Conservation (phyloP, 2,113 vertebrate genomes). For the Dipodomys spectabilis region DNA sequence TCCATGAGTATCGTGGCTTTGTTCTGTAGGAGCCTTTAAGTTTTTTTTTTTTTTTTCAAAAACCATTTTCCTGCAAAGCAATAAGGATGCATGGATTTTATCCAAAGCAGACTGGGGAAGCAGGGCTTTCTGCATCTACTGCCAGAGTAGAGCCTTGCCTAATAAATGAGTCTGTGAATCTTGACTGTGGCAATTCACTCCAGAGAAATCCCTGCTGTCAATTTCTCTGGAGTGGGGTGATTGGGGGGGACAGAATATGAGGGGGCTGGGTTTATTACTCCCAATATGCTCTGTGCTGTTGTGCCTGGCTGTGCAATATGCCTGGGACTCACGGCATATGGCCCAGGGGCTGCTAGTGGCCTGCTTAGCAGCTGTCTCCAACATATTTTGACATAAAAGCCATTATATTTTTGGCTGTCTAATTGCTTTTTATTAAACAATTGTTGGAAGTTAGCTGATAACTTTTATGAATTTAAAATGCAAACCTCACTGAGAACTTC, state of each 20-base stretch:
- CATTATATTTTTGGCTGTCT: constrained; percentile 82
- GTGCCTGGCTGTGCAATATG: constrained; percentile 79
- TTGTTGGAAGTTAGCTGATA: constrained; percentile 78
- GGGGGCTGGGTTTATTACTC: constrained; percentile 77
- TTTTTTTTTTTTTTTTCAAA: background rate
- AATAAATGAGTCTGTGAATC: constrained; percentile 76
- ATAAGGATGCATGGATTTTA: constrained; percentile 69
- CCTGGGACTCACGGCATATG: constrained; percentile 84
- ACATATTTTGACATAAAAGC: constrained; percentile 82
- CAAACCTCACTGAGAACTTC: constrained; percentile 75
- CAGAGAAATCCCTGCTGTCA: constrained; percentile 76
- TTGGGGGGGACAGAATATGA: constrained; percentile 31
- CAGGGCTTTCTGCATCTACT: constrained; percentile 34
- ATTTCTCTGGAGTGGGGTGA: constrained; percentile 69
- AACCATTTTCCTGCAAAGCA: constrained; percentile 58
- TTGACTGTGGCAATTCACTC: constrained; percentile 69
- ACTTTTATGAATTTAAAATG: constrained; percentile 80
- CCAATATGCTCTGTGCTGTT: constrained; percentile 84
- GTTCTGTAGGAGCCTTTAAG: background rate
- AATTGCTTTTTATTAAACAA: constrained; percentile 83
- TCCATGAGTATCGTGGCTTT: constrained; percentile 56
- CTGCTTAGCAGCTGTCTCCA: constrained; percentile 85
- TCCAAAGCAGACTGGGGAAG: constrained; percentile 58
- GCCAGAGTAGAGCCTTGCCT: constrained; percentile 69
- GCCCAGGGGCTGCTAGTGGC: constrained; percentile 82